Conservation (phyloP, 2,113 vertebrate species). For the Phrynosoma blainvillii region DNA sequence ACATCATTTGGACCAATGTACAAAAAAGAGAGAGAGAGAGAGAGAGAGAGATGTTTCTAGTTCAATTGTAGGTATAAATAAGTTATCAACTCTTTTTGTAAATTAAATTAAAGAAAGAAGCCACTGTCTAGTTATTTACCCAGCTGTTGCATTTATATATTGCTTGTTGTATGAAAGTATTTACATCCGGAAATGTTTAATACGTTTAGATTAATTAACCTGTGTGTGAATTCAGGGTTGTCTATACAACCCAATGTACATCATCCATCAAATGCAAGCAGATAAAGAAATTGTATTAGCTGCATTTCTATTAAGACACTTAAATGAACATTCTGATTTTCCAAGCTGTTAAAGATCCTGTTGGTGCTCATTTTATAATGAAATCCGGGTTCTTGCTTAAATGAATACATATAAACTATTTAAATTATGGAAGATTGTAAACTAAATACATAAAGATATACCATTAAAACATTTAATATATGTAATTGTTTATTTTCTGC, state of each 20-base stretch:
- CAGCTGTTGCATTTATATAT: background rate
- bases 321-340: slow-evolving; percentile 24
- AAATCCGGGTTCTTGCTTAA: slow-evolving; percentile 25
- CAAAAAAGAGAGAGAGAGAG: too few species aligned
- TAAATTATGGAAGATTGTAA: slow-evolving; percentile 8
- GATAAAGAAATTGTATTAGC: slow-evolving; percentile 19
- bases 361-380: background rate
- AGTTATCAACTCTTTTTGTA: background rate
- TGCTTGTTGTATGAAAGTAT: background rate
- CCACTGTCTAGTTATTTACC: background rate
- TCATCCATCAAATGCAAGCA: slow-evolving; percentile 24
- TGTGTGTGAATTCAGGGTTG: slow-evolving; percentile 3
- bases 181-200: background rate
- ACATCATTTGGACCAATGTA: background rate
- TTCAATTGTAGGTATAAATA: background rate
- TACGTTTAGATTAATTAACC: slow-evolving; percentile 8
- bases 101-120: background rate
- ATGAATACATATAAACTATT: background rate
- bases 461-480: slow-evolving; percentile 12
- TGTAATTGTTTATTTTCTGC: background rate
- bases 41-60: background rate
- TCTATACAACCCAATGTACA: slow-evolving; percentile 12
- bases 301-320: slow-evolving; percentile 30
- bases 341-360: background rate
- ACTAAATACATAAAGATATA: slow-evolving; percentile 12